These are phyloP conservation scores for Papilio demoleus DNA, from an alignment of 2,888 invertebrate species.

Conservation along the genomic window DNA sequence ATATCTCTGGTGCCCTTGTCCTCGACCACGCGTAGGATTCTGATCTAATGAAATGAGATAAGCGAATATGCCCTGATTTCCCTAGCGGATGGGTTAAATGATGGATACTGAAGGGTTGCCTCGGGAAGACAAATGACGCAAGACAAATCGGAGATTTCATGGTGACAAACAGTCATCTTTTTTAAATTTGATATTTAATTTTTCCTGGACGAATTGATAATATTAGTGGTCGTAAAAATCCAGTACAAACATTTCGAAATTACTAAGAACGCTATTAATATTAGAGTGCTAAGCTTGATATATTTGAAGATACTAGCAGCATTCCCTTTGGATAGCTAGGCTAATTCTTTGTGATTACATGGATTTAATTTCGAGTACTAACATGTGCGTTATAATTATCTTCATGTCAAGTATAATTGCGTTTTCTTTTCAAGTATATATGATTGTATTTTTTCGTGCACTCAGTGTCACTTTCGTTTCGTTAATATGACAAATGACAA, in stretches of 20 bases:
- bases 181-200: not conserved
- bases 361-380: no score
- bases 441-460: not conserved
- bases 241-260: no score
- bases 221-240: not conserved
- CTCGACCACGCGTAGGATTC: constrained; percentile 50
- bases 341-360: no score
- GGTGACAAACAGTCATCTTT: not conserved
- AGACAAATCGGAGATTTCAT: constrained; percentile 16
- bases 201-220: not conserved
- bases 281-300: no score
- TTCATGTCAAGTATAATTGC: constrained; percentile 10
- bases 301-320: no score
- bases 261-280: no score
- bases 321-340: no score
- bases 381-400: not conserved
- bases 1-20: constrained; percentile 58
- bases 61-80: constrained; percentile 75
- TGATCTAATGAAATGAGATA: constrained; percentile 74
- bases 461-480: not conserved
- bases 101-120: constrained; percentile 44
- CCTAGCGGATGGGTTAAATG: constrained; percentile 60
- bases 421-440: not conserved
- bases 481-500: constrained; percentile 22
- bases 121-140: constrained; percentile 44